A percentile compares a stretch with the other conserved stretches of the same genome.
These are phyloP conservation scores for Agrypnia vestita DNA, from an alignment of 1,140 invertebrate genomes.

Conservation along the genomic window DNA sequence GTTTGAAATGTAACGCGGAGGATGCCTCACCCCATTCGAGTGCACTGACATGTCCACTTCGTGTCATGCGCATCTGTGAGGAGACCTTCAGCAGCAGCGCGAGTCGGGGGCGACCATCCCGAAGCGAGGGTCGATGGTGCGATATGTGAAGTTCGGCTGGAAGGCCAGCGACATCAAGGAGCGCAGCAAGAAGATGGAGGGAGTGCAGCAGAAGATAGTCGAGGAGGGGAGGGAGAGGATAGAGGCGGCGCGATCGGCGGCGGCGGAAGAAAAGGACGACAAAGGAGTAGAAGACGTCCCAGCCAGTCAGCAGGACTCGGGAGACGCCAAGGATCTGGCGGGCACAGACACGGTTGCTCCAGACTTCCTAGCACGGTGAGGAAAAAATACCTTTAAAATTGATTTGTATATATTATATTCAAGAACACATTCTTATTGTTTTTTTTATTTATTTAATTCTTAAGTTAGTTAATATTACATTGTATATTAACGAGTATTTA, in stretches of 20 bases:
- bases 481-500: no score
- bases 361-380: conserved; percentile 24
- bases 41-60: conserved; percentile 16
- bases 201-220: background rate
- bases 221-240: background rate
- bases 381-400: background rate
- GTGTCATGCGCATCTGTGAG: background rate
- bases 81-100: background rate
- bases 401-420: no score
- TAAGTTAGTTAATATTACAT: no score
- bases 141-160: conserved; percentile 26
- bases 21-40: conserved; percentile 17
- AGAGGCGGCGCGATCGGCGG: background rate
- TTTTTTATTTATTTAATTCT: no score
- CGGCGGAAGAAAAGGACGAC: background rate
- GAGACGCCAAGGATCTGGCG: background rate
- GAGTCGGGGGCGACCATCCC: background rate
- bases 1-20: background rate
- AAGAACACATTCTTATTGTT: no score
- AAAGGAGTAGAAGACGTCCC: background rate
- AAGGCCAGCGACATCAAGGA: background rate
- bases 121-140: background rate
- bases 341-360: background rate
- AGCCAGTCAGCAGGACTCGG: background rate
- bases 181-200: background rate